Conservation (phyloP, 1,140 invertebrate species). For the Coptotermes formosanus region DNA sequence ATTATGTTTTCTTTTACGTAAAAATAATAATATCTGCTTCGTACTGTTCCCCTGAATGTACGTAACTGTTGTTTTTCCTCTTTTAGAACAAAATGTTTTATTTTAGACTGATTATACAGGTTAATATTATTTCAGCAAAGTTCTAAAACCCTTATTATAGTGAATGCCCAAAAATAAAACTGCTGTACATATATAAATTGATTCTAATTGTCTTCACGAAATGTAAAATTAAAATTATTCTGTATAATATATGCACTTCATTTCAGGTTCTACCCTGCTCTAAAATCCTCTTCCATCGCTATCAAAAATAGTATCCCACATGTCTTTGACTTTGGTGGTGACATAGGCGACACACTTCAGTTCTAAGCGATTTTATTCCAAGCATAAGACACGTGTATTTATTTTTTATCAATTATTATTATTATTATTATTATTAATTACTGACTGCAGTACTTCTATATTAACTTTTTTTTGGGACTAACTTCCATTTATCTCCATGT, state of each 20-base stretch:
- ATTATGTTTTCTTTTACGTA: not conserved
- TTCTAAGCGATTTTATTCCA: too few relatives aligned
- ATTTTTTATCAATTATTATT: too few relatives aligned
- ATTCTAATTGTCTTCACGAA: not conserved
- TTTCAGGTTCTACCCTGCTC: not conserved
- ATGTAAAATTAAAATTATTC: conserved; percentile 6
- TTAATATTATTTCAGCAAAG: not conserved
- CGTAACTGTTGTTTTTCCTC: not conserved
- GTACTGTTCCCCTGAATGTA: not conserved
- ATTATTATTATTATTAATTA: too few relatives aligned
- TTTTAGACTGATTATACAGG: not conserved
- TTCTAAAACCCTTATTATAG: not conserved
- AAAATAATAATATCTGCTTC: not conserved
- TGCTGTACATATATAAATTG: conserved; percentile 1
- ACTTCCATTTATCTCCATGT: too few relatives aligned
- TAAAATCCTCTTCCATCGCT: too few relatives aligned
- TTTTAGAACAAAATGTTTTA: not conserved
- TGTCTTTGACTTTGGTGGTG: too few relatives aligned
- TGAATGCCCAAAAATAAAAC: not conserved
- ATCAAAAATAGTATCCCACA: too few relatives aligned
- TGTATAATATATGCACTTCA: not conserved
- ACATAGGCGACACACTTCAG: too few relatives aligned
- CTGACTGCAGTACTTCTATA: too few relatives aligned
- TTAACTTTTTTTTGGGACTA: too few relatives aligned
- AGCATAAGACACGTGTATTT: too few relatives aligned